Evolutionary conservation across 2,888 invertebrate species (phyloP).

Genomic region (Junonia oenone): DNA sequence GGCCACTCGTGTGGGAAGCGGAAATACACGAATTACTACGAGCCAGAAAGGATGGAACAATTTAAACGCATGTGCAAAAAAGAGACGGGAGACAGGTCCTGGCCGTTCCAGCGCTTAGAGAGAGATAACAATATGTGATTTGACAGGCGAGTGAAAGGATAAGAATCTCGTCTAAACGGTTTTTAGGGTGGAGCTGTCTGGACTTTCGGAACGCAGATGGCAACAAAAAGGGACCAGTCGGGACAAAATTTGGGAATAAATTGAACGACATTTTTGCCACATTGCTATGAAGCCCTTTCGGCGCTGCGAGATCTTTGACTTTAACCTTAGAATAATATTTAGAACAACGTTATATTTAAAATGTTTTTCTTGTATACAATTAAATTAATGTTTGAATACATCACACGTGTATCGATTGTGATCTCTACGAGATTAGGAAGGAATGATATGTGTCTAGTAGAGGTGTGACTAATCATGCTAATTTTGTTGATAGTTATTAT

Average conservation of each 20-base stretch:
- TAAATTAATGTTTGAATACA: background rate
- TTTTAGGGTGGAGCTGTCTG: conserved; percentile 80
- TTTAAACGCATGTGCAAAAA: conserved; percentile 60
- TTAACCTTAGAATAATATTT: background rate
- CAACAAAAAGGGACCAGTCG: conserved; percentile 73
- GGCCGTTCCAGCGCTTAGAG: conserved; percentile 60
- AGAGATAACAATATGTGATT: conserved; percentile 60
- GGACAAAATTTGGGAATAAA: conserved; percentile 73
- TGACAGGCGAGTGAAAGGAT: conserved; percentile 64
- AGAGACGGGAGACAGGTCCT: conserved; percentile 68
- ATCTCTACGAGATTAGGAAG: background rate
- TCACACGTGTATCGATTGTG: background rate
- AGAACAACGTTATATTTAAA: background rate
- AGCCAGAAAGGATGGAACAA: conserved; percentile 69
- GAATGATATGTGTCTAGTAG: background rate
- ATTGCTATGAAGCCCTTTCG: conserved; percentile 50
- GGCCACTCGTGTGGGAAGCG: conserved; percentile 73
- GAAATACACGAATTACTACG: conserved; percentile 75
- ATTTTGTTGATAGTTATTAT: conserved; percentile 28
- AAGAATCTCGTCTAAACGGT: conserved; percentile 67
- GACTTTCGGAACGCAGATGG: conserved; percentile 74
- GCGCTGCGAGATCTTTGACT: conserved; percentile 34
- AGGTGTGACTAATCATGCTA: conserved; percentile 22
- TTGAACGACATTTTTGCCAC: conserved; percentile 77
- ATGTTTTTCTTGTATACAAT: background rate